A percentile compares a stretch with the other conserved stretches of the same genome.
These are phyloP conservation scores for Drosophila paracracens DNA, from an alignment of 2,888 invertebrate species.

Conservation along the genomic window DNA sequence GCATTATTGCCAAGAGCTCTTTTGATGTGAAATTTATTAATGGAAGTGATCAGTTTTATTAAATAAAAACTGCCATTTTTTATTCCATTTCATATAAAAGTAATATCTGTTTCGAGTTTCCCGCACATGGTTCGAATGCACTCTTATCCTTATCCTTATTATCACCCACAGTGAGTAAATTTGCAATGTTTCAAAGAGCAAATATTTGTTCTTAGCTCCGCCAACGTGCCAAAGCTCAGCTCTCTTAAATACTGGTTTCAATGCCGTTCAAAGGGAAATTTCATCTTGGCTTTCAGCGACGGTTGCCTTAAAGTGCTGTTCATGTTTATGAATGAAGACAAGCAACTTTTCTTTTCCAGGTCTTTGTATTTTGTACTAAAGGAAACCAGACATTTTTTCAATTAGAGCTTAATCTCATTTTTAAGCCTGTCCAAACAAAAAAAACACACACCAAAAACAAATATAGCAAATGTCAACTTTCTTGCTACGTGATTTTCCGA, in stretches of 20 bases:
- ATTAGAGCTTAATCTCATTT: slow-evolving; percentile 8
- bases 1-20: background rate
- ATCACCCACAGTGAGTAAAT: background rate
- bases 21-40: background rate
- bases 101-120: background rate
- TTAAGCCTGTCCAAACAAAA: background rate
- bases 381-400: slow-evolving; percentile 2
- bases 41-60: background rate
- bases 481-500: slow-evolving; percentile 22
- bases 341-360: background rate
- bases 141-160: background rate
- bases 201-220: slow-evolving; percentile 2
- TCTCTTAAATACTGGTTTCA: slow-evolving; percentile 58
- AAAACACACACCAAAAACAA: background rate
- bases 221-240: background rate
- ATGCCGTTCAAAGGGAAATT: slow-evolving; percentile 21
- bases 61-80: too few relatives aligned
- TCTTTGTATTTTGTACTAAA: background rate
- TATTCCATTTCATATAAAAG: background rate
- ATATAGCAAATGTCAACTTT: background rate
- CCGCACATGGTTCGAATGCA: background rate
- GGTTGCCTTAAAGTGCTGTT: background rate
- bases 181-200: background rate
- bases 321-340: slow-evolving; percentile 13
- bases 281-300: background rate